Base-by-base conservation (phyloP, 1,140 invertebrate species). In the Leptoteleia sp. region DNA sequence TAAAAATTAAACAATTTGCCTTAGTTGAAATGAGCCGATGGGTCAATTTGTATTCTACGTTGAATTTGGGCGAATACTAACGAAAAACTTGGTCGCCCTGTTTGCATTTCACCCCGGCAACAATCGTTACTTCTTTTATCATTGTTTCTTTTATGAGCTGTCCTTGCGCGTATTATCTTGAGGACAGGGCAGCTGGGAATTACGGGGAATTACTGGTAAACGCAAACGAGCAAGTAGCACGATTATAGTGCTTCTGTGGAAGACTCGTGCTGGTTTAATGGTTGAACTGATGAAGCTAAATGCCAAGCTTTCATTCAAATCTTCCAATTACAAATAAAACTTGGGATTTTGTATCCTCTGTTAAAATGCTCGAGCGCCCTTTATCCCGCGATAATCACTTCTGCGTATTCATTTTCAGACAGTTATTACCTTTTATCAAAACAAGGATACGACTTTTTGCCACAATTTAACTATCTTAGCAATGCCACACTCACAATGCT, bases 251-350 rank as follows among this genome's bases (percentile, higher is more conserved):
- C 76, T 79, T 79, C 64, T 48, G 76, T 47, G 64, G 42, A 70
- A 42, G 55, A 61, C 76, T 79, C 76, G 70, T 75, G 77, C 71
- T 73, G 48, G 61, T 75, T 79, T 79, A 73, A 79, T 75, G 76
- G 64, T 43, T 50, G 7, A 57, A 42, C 70, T 55, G 70, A 79
- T 72, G 77, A 75, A 16, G 52, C 57, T 71, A 75, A 79, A 79
- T 75, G 77, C 65, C 65, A 75, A 79, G 70, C 65, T 61, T 71
- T 70, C 77, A 73, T 79, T 67, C 76, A 73, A 79, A 73, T 73
- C 64, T 75, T 64, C 70, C 64, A 79, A 79, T 79, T 73, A 70
- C 62, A 68, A 70, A 64, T 45, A 12, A 68, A 55, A 68, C 62
- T 48, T 16, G 42, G 3, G 64, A 79, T 70, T 79, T 72, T 35